Base-by-base conservation (phyloP, 2,888 invertebrate genomes). In the Cephus pulcher region DNA sequence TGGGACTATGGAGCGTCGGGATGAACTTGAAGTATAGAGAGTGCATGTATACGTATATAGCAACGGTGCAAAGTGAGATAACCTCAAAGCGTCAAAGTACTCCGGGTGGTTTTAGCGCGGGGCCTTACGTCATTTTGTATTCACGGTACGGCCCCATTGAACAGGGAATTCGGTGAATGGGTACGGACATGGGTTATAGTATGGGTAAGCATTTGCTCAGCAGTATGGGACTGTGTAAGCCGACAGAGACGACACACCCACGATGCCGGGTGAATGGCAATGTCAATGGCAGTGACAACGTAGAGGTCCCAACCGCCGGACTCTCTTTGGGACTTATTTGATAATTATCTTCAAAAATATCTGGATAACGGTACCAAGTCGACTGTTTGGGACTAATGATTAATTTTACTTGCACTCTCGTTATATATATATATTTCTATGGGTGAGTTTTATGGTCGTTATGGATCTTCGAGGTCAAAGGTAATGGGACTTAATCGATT, bases 111-210 rank as follows among this genome's bases (percentile, higher is more conserved):
- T 76, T 79, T 75, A 77, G 77, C 77, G 78, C 82, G 75, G 79
- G 78, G 77, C 82, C 80, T 84, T 84, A 84, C 84, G 86, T 86
- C 86, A 87, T 86, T 89, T 83, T 81, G 89, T 87, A 89, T 89
- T 88, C 88, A 87, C 83, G 81, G 78, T 84, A 84, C 86, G 84
- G 83, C 84, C 71, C 84, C 84, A 87, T 88, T 88, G 87, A 88
- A 85, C 87, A 83, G 84, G 84, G 87, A 87, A 88, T 89, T 88
- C 87, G 89, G 88, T 89, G 89, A 89, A 89, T 88, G 89, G 86
- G 82, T 80, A 81, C 78, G 80, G 79, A 40, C 81, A 82, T 80
- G 80, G 79, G 82, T 78, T 79, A 79, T 79, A 79, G 78, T 81
- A 77, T 78, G 80, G 80, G 78, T 78, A 30, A 73, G 34, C 75